Evolutionary conservation across 2,888 invertebrate species (phyloP).

Genomic region (Xylota sylvarum): DNA sequence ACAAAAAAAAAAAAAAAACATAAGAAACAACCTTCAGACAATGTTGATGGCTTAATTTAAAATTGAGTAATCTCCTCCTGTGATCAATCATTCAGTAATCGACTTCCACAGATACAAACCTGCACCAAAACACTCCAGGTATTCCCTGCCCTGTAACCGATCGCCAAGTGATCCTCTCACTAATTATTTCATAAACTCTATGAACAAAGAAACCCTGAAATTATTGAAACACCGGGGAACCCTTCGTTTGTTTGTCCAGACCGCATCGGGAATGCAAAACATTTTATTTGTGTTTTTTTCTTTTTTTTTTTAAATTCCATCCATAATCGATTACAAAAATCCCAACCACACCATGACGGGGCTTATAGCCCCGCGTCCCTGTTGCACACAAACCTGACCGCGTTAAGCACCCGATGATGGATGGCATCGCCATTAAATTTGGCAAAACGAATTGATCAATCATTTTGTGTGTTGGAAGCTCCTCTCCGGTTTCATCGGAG

Average conservation of each 20-base stretch:
- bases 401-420: slow-evolving; percentile 71
- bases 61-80: slow-evolving; percentile 48
- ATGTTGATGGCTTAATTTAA: slow-evolving; percentile 57
- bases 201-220: slow-evolving; percentile 35
- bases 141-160: slow-evolving; percentile 13
- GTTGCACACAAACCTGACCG: slow-evolving; percentile 16
- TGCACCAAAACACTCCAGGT: slow-evolving; percentile 12
- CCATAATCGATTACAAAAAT: slow-evolving; percentile 63
- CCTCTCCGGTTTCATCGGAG: slow-evolving; percentile 65
- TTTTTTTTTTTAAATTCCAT: slow-evolving; percentile 9
- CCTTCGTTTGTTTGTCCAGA: slow-evolving; percentile 7
- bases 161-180: slow-evolving; percentile 46
- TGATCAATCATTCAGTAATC: slow-evolving; percentile 65
- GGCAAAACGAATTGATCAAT: slow-evolving; percentile 77
- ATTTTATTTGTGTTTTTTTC: not conserved
- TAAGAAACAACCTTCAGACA: slow-evolving; percentile 6
- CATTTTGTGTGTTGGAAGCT: slow-evolving; percentile 64
- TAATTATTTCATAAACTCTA: slow-evolving; percentile 53
- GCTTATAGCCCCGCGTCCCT: slow-evolving; percentile 1
- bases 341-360: slow-evolving; percentile 22
- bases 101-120: slow-evolving; percentile 37
- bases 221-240: slow-evolving; percentile 50
- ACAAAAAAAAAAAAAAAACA: not conserved
- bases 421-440: slow-evolving; percentile 75
- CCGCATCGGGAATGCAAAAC: slow-evolving; percentile 58